Percentiles rank a stretch among this genome's conserved stretches.
These are phyloP conservation scores for Andrena trimmerana DNA, from an alignment of 2,888 invertebrate species.

Conservation along the genomic window DNA sequence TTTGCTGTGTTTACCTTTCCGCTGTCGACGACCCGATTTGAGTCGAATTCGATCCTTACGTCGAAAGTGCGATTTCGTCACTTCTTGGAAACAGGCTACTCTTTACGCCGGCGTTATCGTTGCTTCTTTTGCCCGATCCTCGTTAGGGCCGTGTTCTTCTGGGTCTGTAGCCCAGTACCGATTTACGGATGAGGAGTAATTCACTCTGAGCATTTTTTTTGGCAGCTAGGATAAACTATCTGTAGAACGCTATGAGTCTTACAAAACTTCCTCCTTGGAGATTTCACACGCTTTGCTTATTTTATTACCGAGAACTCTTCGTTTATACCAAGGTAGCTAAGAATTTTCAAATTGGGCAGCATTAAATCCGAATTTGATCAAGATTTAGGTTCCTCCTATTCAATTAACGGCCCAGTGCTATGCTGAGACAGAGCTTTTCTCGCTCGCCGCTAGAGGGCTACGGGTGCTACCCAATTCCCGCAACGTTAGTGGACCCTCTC, in stretches of 20 bases:
- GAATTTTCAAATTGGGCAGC: background rate
- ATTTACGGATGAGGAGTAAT: conserved; percentile 38
- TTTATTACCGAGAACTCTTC: background rate
- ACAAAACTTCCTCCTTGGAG: background rate
- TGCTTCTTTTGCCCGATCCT: background rate
- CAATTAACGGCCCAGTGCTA: no score
- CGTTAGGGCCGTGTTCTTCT: conserved; percentile 2
- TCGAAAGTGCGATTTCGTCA: conserved; percentile 14
- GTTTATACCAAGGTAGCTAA: background rate
- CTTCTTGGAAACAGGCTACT: conserved; percentile 36
- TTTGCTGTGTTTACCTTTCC: conserved; percentile 59
- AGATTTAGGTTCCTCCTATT: no score
- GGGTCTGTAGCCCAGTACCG: background rate
- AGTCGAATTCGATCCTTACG: conserved; percentile 22
- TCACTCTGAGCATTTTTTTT: conserved; percentile 6
- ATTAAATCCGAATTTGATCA: no score
- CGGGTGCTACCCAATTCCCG: background rate
- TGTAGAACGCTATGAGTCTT: background rate
- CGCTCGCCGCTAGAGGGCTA: background rate
- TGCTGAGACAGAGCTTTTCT: background rate
- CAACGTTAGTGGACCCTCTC: background rate
- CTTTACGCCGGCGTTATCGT: conserved; percentile 14
- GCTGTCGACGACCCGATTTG: conserved; percentile 45
- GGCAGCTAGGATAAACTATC: background rate
- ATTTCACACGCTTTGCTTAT: conserved; percentile 6